Conservation (phyloP, 2,113 vertebrate genomes). For the Nettapus auritus region DNA sequence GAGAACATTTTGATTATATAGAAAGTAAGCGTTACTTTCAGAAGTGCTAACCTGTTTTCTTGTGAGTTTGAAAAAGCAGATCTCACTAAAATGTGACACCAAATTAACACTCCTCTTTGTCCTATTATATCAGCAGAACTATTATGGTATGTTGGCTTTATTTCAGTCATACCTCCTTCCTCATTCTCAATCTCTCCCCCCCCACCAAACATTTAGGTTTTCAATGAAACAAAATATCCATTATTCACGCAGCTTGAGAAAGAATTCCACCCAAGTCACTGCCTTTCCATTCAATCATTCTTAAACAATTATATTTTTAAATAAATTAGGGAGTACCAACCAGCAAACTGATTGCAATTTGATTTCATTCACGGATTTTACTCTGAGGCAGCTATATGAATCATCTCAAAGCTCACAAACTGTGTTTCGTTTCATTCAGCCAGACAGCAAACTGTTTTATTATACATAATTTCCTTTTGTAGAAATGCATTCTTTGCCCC, state of each 20-base stretch:
- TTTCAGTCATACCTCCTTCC: not conserved
- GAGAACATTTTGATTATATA: not conserved
- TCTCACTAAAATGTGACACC: not conserved
- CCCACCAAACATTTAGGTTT: not conserved
- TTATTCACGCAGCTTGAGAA: not conserved
- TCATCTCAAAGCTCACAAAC: not conserved
- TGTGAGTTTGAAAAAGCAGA: not conserved
- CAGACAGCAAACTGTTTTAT: not conserved
- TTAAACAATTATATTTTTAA: not conserved
- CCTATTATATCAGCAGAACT: not conserved
- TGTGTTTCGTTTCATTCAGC: not conserved
- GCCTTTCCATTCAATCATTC: not conserved
- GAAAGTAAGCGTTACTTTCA: not conserved
- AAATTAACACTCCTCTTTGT: not conserved
- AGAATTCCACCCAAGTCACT: not conserved
- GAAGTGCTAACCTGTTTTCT: not conserved
- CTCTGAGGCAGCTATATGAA: not conserved
- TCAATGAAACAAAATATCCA: not conserved
- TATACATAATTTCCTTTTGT: not conserved
- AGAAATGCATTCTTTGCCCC: not conserved
- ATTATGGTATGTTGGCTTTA: not conserved
- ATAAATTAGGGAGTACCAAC: slow-evolving; percentile 4
- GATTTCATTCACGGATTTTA: not conserved
- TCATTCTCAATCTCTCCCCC: not conserved
- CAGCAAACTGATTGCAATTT: not conserved